Percentiles rank a stretch among this genome's conserved stretches.
Evolutionary conservation across 2,888 invertebrate genomes (phyloP).

Genomic region (Mycogona germanica): DNA sequence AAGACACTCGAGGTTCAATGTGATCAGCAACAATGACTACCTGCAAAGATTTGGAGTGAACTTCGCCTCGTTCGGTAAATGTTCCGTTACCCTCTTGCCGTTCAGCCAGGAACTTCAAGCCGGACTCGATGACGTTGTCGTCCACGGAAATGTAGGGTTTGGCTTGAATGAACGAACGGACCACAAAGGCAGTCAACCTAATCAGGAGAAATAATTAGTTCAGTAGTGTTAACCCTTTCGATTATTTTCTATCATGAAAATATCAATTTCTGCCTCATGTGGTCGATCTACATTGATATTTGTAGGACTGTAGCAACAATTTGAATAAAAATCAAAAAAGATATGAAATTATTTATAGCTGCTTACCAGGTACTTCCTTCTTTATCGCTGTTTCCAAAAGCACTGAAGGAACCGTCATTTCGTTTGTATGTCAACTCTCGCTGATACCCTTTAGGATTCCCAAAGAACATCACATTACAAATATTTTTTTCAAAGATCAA

Average conservation of each 20-base stretch:
- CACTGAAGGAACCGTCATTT: constrained; percentile 35
- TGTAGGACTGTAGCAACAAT: too few species aligned
- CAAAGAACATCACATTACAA: background rate
- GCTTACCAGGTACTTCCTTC: constrained; percentile 35
- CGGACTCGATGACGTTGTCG: constrained; percentile 27
- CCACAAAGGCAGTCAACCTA: constrained; percentile 36
- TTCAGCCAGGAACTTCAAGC: constrained; percentile 31
- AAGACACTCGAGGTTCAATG: background rate
- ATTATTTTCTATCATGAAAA: background rate
- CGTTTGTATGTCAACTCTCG: constrained; percentile 34
- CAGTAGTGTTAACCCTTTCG: background rate
- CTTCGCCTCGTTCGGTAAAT: constrained; percentile 35
- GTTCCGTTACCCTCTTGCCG: constrained; percentile 31
- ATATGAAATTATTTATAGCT: background rate
- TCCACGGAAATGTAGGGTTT: constrained; percentile 31
- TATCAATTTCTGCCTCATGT: too few species aligned
- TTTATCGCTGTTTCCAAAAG: constrained; percentile 34
- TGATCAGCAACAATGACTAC: constrained; percentile 22
- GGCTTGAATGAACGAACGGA: constrained; percentile 34
- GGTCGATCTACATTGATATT: too few species aligned
- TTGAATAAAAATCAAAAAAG: background rate
- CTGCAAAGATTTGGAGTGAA: constrained; percentile 36
- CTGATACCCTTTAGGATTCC: constrained; percentile 32
- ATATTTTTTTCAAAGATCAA: background rate
- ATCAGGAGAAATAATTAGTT: background rate